A percentile compares a stretch with the other conserved stretches of the same genome.
phyloP scores from a whole-genome alignment of 2,113 vertebrate genomes.

The Sardina pilchardus region DNA sequence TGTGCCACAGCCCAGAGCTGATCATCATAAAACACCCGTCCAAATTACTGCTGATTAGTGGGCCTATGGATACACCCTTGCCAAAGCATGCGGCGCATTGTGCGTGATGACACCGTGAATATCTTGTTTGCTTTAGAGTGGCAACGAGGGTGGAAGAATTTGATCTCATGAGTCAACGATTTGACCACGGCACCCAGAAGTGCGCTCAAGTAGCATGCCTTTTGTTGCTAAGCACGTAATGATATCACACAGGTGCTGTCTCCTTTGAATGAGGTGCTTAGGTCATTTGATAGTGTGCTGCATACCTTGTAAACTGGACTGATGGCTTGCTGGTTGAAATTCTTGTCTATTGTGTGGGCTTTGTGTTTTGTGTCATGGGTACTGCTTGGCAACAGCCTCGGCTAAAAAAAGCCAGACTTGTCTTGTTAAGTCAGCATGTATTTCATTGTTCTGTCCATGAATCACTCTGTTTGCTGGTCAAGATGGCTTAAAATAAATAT shows the following conservation, averaged over 20 bases:
- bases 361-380: constrained; percentile 37
- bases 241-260: background rate
- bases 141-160: background rate
- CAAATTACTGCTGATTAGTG: background rate
- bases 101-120: background rate
- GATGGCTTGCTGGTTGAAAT: constrained; percentile 53
- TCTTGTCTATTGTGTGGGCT: constrained; percentile 49
- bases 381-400: constrained; percentile 32
- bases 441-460: background rate
- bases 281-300: background rate
- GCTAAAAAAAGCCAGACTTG: background rate
- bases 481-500: background rate
- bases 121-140: background rate
- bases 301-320: constrained; percentile 38
- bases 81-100: background rate
- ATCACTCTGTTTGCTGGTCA: background rate
- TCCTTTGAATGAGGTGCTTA: background rate
- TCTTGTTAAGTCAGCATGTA: background rate
- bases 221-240: background rate
- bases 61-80: background rate
- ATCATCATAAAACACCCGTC: background rate
- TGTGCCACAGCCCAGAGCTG: background rate
- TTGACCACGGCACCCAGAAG: background rate
- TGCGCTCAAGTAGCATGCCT: background rate
- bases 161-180: background rate